Conservation (phyloP, 92 coral and sea anemone genomes). For the Palythoa grandiflora region DNA sequence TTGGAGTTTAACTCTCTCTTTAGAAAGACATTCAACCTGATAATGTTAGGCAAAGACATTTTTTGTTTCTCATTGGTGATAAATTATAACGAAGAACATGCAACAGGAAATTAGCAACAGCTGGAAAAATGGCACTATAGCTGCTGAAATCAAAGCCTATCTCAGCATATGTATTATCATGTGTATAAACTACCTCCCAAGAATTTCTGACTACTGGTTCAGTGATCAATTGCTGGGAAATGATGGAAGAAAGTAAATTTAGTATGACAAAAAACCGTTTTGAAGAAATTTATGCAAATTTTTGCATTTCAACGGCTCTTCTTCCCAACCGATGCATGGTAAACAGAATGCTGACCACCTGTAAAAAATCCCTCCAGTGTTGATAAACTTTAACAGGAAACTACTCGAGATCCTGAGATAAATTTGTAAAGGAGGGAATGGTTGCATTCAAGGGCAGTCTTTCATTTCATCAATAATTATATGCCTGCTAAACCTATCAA, state of each 20-base stretch:
- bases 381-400: too few species aligned
- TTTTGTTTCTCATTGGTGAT: constrained; percentile 1
- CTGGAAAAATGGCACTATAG: constrained; percentile 5
- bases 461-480: too few species aligned
- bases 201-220: neutral
- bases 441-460: too few species aligned
- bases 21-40: neutral
- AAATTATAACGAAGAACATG: neutral
- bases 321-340: too few species aligned
- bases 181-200: neutral
- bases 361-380: too few species aligned
- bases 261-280: too few species aligned
- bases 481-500: too few species aligned
- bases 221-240: neutral
- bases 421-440: too few species aligned
- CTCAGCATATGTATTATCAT: neutral
- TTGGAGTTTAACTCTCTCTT: constrained; percentile 6
- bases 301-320: too few species aligned
- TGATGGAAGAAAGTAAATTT: neutral
- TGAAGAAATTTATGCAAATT: too few species aligned
- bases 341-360: too few species aligned
- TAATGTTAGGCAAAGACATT: neutral
- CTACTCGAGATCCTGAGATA: too few species aligned
- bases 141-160: constrained; percentile 4
- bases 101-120: neutral